These are phyloP conservation scores for Rhombomys opimus DNA, from an alignment of 2,113 vertebrate species.

Conservation along the genomic window DNA sequence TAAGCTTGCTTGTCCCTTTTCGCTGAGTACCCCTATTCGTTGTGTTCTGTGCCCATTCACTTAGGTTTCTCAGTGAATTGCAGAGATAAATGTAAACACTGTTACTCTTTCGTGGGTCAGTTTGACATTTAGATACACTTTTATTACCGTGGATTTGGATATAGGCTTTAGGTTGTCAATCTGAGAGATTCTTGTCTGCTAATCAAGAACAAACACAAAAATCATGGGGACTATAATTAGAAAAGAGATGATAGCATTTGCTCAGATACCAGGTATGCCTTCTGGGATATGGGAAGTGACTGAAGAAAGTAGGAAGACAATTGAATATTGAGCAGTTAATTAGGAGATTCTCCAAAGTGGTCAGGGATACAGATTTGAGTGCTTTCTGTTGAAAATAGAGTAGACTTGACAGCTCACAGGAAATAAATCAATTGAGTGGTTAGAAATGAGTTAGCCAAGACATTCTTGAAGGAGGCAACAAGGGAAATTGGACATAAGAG, in stretches of 20 bases:
- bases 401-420: constrained; percentile 61
- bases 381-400: constrained; percentile 63
- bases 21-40: background rate
- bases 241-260: constrained; percentile 36
- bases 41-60: background rate
- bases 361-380: constrained; percentile 66
- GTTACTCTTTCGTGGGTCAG: background rate
- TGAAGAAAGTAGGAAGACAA: constrained; percentile 47
- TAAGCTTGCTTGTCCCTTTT: background rate
- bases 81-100: constrained; percentile 10
- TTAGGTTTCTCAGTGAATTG: constrained; percentile 12
- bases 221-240: constrained; percentile 21
- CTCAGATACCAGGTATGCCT: constrained; percentile 45
- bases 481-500: constrained; percentile 33
- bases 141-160: constrained; percentile 11
- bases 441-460: constrained; percentile 62
- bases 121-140: constrained; percentile 34
- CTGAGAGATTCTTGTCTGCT: constrained; percentile 59
- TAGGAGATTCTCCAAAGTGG: constrained; percentile 59
- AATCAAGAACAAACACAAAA: constrained; percentile 56
- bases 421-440: constrained; percentile 65
- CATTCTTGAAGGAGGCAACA: constrained; percentile 45
- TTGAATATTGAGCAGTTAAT: constrained; percentile 71
- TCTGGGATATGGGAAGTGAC: constrained; percentile 40
- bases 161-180: constrained; percentile 38